Conservation (phyloP, 2,888 invertebrate species). For the Chouioia cunea region DNA sequence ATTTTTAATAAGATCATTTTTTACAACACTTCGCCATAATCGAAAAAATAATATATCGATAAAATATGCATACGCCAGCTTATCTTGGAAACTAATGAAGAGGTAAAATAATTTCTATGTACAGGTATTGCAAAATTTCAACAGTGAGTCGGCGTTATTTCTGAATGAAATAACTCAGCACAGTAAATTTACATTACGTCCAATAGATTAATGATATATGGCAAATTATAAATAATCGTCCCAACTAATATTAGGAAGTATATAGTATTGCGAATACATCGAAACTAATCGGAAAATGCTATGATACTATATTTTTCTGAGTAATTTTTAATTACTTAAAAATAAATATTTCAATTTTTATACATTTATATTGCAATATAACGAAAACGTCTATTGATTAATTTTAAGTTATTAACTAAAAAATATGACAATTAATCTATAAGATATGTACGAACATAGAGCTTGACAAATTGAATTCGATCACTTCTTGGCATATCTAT, state of each 20-base stretch:
- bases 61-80: too few species aligned
- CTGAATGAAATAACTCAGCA: constrained; percentile 18
- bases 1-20: too few species aligned
- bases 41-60: too few species aligned
- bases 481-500: constrained; percentile 3
- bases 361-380: constrained; percentile 32
- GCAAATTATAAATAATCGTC: neutral
- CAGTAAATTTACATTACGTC: constrained; percentile 30
- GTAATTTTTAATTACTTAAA: constrained; percentile 18
- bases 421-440: neutral
- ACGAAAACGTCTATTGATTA: constrained; percentile 1
- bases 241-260: constrained; percentile 1
- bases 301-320: constrained; percentile 18
- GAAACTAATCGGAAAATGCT: neutral
- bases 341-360: constrained; percentile 33
- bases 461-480: neutral
- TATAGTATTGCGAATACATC: constrained; percentile 1
- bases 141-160: neutral
- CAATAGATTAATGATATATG: constrained; percentile 27
- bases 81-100: too few species aligned
- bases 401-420: constrained; percentile 12
- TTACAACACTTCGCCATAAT: too few species aligned
- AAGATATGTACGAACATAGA: neutral
- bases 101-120: too few species aligned
- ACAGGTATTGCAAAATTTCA: constrained; percentile 17